Evolutionary conservation across 2,888 invertebrate species (phyloP).

Genomic region (Apantesis nais): DNA sequence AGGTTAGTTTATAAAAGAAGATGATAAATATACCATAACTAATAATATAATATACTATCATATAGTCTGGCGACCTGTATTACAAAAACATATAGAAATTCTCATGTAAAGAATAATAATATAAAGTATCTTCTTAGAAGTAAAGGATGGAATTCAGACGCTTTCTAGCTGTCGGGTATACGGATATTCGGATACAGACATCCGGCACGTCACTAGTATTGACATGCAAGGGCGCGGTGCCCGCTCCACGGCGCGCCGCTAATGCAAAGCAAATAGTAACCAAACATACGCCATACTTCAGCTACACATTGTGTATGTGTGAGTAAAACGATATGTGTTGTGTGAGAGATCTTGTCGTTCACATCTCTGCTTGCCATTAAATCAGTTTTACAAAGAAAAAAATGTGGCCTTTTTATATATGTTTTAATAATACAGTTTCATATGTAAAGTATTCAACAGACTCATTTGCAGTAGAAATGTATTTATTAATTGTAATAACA

Average conservation of each 20-base stretch:
- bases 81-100: too few relatives aligned
- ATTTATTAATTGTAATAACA: background rate
- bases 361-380: background rate
- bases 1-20: too few relatives aligned
- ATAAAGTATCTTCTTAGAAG: background rate
- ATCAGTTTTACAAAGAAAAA: background rate
- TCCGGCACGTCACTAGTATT: conserved; percentile 7
- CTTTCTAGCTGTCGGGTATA: background rate
- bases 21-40: too few relatives aligned
- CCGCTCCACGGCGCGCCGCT: conserved; percentile 6
- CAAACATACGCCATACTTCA: background rate
- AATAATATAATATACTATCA: too few relatives aligned
- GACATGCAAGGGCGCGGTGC: conserved; percentile 14
- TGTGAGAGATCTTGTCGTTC: background rate
- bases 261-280: conserved; percentile 25
- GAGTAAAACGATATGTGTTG: background rate
- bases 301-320: background rate
- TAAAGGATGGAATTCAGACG: background rate
- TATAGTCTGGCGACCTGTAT: too few relatives aligned
- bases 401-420: background rate
- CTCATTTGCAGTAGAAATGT: background rate
- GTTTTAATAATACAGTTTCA: background rate
- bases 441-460: background rate
- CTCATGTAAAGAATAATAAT: background rate
- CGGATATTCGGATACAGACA: background rate